Conservation (phyloP, 2,888 invertebrate species). For the Melieria crassipennis region DNA sequence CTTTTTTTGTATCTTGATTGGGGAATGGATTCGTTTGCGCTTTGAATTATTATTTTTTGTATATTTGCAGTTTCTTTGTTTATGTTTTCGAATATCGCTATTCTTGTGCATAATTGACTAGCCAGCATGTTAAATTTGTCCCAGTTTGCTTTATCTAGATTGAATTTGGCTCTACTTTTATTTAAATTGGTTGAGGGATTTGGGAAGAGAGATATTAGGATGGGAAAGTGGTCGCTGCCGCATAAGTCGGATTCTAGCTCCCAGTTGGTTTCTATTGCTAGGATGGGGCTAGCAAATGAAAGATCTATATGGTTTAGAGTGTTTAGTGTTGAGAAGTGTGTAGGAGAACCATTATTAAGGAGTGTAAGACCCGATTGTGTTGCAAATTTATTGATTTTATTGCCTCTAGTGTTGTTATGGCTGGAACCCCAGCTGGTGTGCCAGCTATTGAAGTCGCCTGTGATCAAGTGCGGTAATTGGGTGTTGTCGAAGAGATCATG, state of each 20-base stretch:
- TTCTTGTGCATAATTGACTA: not conserved
- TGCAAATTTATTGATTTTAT: conserved; percentile 16
- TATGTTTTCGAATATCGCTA: not conserved
- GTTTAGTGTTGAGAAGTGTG: conserved; percentile 37
- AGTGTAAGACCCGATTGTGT: conserved; percentile 6
- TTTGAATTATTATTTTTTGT: conserved; percentile 18
- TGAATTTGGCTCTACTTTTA: not conserved
- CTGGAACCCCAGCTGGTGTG: conserved; percentile 3
- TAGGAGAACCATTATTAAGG: conserved; percentile 29
- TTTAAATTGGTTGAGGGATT: not conserved
- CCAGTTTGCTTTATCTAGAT: conserved; percentile 17
- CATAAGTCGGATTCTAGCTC: not conserved
- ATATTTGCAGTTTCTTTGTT: conserved; percentile 25
- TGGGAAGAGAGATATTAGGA: conserved; percentile 13
- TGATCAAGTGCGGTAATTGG: not conserved
- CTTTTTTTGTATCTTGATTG: not conserved
- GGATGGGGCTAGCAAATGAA: conserved; percentile 20
- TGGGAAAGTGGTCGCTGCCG: conserved; percentile 23
- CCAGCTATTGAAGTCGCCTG: conserved; percentile 25
- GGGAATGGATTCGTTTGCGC: conserved; percentile 11
- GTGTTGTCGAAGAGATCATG: not conserved
- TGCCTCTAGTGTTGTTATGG: conserved; percentile 10
- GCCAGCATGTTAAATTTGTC: not conserved
- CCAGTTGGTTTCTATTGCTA: conserved; percentile 17
- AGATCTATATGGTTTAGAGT: conserved; percentile 38